A percentile compares a stretch with the other conserved stretches of the same genome.
phyloP scores from a whole-genome alignment of 1,140 invertebrate genomes.

The Leptinotarsa defecta region DNA sequence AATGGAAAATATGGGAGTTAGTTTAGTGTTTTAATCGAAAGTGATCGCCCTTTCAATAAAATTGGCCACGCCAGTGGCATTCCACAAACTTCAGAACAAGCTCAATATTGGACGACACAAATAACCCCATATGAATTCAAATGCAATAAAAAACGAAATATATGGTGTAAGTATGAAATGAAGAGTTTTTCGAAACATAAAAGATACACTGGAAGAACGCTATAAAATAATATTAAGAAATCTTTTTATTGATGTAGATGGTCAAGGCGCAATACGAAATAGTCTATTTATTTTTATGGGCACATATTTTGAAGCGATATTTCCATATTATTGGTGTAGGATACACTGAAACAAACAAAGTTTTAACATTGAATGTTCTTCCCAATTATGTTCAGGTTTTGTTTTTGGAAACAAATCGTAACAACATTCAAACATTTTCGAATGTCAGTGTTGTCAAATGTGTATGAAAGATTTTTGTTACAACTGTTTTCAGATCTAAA shows the following conservation, averaged over 20 bases:
- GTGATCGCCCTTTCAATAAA: too few species aligned
- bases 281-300: constrained; percentile 1
- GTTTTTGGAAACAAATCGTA: too few species aligned
- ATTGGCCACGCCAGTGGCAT: too few species aligned
- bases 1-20: too few species aligned
- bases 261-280: constrained; percentile 32
- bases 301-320: neutral
- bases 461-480: too few species aligned
- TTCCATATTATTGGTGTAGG: neutral
- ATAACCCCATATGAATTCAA: constrained; percentile 32
- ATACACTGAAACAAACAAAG: constrained; percentile 2
- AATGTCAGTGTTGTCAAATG: too few species aligned
- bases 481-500: too few species aligned
- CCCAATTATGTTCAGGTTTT: too few species aligned
- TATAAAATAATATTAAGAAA: constrained; percentile 39
- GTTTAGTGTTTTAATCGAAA: too few species aligned
- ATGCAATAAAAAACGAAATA: constrained; percentile 34
- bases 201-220: constrained; percentile 17
- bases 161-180: neutral
- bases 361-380: neutral
- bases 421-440: too few species aligned
- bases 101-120: constrained; percentile 15
- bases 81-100: too few species aligned
- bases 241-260: constrained; percentile 35
- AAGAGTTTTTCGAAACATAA: constrained; percentile 5